Evolutionary conservation across 2,888 invertebrate species (phyloP).

Genomic region (Amphipoea lucens): DNA sequence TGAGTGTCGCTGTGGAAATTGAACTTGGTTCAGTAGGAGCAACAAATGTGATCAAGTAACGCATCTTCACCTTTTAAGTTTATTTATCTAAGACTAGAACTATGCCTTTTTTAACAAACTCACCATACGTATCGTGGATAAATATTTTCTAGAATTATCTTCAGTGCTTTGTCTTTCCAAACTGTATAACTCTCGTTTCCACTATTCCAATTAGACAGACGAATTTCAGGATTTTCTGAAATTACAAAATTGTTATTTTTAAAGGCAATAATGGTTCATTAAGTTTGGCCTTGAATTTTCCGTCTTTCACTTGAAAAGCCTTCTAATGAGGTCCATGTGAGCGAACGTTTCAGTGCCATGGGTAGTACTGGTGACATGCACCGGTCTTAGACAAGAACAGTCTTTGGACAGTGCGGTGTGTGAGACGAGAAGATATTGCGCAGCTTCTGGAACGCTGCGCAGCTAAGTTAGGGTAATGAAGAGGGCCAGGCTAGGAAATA

Average conservation of each 20-base stretch:
- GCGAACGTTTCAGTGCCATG: no score
- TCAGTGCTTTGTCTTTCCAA: conserved; percentile 5
- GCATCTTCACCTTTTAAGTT: no score
- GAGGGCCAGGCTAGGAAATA: no score
- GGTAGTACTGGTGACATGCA: no score
- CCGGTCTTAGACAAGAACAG: not conserved
- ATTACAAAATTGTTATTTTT: not conserved
- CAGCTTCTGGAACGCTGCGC: no score
- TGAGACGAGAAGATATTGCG: no score
- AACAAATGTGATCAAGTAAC: no score
- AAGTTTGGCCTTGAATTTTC: not conserved
- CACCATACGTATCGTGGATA: not conserved
- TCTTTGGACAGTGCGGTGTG: no score
- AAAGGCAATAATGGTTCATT: not conserved
- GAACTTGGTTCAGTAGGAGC: no score
- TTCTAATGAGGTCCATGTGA: not conserved
- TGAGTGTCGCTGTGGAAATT: no score
- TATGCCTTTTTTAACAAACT: not conserved
- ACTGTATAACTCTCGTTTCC: not conserved
- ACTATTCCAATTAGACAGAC: not conserved
- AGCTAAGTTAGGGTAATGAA: no score
- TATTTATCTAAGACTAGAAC: no score
- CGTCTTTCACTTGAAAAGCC: not conserved
- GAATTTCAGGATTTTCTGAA: conserved; percentile 18
- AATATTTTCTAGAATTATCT: conserved; percentile 8